Evolutionary conservation across 2,797 vertebrate genomes (phyloP), one percentile per base, ranked within the genome.

Genomic region (Sebastes iracundus): DNA sequence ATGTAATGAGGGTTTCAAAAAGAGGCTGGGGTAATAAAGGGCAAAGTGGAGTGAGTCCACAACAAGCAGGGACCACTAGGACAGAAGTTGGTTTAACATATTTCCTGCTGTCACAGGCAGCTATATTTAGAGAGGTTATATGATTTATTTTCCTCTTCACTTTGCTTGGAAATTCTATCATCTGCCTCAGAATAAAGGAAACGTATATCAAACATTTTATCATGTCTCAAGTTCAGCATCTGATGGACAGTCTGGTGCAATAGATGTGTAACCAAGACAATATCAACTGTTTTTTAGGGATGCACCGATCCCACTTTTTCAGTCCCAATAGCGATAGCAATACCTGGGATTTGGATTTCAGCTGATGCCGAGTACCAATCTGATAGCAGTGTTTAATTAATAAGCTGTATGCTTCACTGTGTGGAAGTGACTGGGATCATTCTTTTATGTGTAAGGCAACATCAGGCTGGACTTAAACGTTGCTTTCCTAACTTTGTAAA

Each of bases 1-100:
- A 93, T 92, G 88, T 93, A 93, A 94, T 93, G 89, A 94, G 82
- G 62, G 82, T 92, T 92, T 90, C 77, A 73, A 84, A 88, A 84
- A 71, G 81, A 81, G 75, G 90, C 27, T 70, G 74, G 82, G 56
- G 79, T 75, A 72, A 78, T 86, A 85, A 74, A 77, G 55, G 82
- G 66, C 71, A 56, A 87, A 85, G 89, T 86, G 67, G 72, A 80
- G 80, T 79, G 74, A 80, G 58, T 77, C 74, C 52, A 82, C 75
- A 83, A 35, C 52, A 42, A 42, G 32, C 27, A 79, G 55, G 4
- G 30, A 63, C 61, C 46, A 70, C 33, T 4, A 46, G 56, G 25
- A 78, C 63, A 81, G 12, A 63, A 42, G 52, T 63, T 66, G 64
- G 33, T 84, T 84, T 78, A 80, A 23, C 46, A 59, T 20, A 28